Percentiles rank a stretch among this genome's conserved stretches.
phyloP scores from a whole-genome alignment of 2,888 invertebrate species.

The Acronicta leporina region DNA sequence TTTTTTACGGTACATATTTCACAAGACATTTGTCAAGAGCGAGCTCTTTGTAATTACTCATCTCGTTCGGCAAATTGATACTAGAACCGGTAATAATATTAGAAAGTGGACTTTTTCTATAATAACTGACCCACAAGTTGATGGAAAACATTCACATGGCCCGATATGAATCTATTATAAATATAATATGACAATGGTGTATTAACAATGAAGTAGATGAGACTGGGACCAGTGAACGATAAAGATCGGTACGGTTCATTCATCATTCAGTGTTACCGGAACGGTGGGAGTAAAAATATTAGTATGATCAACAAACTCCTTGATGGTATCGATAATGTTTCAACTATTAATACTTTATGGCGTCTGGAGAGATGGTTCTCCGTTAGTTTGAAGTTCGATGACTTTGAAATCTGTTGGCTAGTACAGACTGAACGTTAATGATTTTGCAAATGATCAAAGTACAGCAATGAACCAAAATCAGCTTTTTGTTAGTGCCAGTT shows the following conservation, averaged over 20 bases:
- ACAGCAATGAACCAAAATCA: neutral
- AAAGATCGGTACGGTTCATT: conserved; percentile 75
- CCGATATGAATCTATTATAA: conserved; percentile 77
- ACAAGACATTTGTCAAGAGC: conserved; percentile 84
- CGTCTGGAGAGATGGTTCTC: conserved; percentile 27
- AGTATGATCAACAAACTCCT: conserved; percentile 67
- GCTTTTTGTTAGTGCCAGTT: no score
- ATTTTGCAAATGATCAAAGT: neutral
- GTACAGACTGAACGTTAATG: neutral
- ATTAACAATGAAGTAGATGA: conserved; percentile 78
- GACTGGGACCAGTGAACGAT: conserved; percentile 64
- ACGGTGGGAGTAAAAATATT: conserved; percentile 65
- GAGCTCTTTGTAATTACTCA: conserved; percentile 82
- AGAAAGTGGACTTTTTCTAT: conserved; percentile 67
- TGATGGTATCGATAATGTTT: conserved; percentile 66
- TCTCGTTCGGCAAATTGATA: conserved; percentile 82
- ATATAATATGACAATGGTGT: conserved; percentile 81
- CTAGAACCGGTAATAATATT: conserved; percentile 74
- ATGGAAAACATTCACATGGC: conserved; percentile 67
- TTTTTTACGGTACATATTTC: conserved; percentile 83
- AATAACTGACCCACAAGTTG: conserved; percentile 61
- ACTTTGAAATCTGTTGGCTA: conserved; percentile 26
- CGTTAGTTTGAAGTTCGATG: conserved; percentile 37
- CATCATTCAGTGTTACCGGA: conserved; percentile 68
- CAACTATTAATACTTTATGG: conserved; percentile 63